Percentiles rank a stretch among this genome's conserved stretches.
phyloP scores from a whole-genome alignment of 2,113 vertebrate species.

The Turnix velox region DNA sequence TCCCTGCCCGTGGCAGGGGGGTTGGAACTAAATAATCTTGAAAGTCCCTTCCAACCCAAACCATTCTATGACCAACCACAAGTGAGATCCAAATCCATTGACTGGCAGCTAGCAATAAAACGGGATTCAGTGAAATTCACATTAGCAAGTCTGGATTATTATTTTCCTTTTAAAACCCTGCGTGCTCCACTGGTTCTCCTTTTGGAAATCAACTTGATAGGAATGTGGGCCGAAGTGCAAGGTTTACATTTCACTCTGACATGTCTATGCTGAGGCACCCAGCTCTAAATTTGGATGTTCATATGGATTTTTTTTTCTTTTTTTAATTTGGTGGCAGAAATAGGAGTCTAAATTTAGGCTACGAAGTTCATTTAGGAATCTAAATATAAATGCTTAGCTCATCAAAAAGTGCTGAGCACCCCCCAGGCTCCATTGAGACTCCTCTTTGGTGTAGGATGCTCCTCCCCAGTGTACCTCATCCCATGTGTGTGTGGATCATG shows the following conservation, averaged over 20 bases:
- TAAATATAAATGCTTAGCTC: constrained; percentile 48
- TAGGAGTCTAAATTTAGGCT: constrained; percentile 46
- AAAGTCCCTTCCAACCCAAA: no score
- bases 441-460: background rate
- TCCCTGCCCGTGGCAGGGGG: no score
- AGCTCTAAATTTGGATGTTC: constrained; percentile 47
- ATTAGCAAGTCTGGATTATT: background rate
- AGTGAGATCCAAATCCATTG: background rate
- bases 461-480: background rate
- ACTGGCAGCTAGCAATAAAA: background rate
- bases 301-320: background rate
- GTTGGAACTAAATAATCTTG: no score
- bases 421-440: constrained; percentile 11
- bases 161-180: constrained; percentile 41
- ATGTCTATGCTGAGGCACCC: constrained; percentile 40
- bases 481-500: accelerated
- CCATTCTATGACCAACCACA: no score
- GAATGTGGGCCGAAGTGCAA: constrained; percentile 58
- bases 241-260: constrained; percentile 10
- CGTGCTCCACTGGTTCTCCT: background rate
- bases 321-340: constrained; percentile 33
- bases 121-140: constrained; percentile 6
- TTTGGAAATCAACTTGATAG: constrained; percentile 49
- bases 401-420: constrained; percentile 53
- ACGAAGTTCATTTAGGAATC: constrained; percentile 30